Percentiles rank a stretch among this genome's conserved stretches.
These are phyloP conservation scores for Lepidurus arcticus DNA, from an alignment of 1,140 invertebrate genomes.

Conservation along the genomic window DNA sequence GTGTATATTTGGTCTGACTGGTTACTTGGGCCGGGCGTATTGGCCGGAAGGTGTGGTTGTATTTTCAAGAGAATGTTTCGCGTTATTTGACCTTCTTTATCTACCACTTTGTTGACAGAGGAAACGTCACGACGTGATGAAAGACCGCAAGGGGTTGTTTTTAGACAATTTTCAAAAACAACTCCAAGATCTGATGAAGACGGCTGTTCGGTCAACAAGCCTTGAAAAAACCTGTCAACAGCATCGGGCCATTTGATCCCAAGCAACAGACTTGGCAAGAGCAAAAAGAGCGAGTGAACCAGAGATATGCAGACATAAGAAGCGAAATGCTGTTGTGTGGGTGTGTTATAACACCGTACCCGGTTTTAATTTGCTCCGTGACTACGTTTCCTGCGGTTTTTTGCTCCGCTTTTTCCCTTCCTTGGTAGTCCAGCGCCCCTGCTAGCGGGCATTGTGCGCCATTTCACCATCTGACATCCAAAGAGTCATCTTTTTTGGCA, in stretches of 20 bases:
- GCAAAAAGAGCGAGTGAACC: not conserved
- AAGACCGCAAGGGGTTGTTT: not conserved
- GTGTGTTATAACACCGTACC: conserved; percentile 11
- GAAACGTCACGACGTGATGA: not conserved
- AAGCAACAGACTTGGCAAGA: not conserved
- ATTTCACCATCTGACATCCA: not conserved
- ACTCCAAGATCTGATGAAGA: not conserved
- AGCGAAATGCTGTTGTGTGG: not conserved
- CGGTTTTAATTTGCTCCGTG: conserved; percentile 21
- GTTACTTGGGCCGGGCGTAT: not conserved
- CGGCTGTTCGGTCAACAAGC: not conserved
- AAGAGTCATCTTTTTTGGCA: conserved; percentile 11
- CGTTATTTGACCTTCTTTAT: not conserved
- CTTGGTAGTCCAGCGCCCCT: not conserved
- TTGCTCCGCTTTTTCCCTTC: conserved; percentile 12
- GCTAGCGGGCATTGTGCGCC: not conserved
- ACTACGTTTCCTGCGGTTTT: conserved; percentile 9
- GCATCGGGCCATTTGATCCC: not conserved
- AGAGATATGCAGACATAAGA: not conserved
- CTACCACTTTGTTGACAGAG: not conserved
- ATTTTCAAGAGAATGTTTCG: not conserved
- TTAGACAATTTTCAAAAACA: not conserved
- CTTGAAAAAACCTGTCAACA: not conserved
- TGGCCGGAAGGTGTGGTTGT: not conserved
- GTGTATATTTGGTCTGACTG: not conserved